phyloP scores from a whole-genome alignment of 1,140 invertebrate genomes.

The Cotesia typhae region DNA sequence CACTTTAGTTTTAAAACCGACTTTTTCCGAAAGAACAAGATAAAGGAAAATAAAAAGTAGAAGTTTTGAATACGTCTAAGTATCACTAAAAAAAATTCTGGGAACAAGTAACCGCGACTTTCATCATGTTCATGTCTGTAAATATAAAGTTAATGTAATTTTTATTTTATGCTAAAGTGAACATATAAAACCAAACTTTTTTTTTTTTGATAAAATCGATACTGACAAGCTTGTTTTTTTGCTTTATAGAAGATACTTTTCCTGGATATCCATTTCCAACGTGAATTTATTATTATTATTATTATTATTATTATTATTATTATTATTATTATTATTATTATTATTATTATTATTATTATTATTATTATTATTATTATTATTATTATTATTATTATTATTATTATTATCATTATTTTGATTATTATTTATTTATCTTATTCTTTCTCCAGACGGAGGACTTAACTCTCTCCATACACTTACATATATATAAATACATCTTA shows the following conservation, averaged over 20 bases:
- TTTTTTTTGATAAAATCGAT: neutral
- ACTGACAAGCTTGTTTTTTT: neutral
- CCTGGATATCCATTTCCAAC: neutral
- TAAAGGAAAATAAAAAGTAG: neutral
- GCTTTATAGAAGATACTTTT: neutral
- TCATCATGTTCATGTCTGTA: too few species aligned
- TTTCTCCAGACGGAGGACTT: neutral
- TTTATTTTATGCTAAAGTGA: neutral
- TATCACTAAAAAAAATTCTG: too few species aligned
- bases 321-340: neutral
- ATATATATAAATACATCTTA: neutral
- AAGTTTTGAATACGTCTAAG: neutral
- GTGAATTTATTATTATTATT: neutral
- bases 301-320: too few species aligned
- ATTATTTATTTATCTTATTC: conserved; percentile 12
- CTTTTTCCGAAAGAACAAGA: neutral
- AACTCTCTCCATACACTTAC: conserved; percentile 1
- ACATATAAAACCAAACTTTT: neutral
- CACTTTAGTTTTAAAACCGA: neutral
- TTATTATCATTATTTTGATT: neutral
- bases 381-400: neutral
- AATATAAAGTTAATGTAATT: too few species aligned
- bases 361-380: neutral
- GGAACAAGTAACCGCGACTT: too few species aligned
- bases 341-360: too few species aligned